Base-by-base conservation (phyloP, 1,140 invertebrate genomes). In the Philopotamus ludificatus region DNA sequence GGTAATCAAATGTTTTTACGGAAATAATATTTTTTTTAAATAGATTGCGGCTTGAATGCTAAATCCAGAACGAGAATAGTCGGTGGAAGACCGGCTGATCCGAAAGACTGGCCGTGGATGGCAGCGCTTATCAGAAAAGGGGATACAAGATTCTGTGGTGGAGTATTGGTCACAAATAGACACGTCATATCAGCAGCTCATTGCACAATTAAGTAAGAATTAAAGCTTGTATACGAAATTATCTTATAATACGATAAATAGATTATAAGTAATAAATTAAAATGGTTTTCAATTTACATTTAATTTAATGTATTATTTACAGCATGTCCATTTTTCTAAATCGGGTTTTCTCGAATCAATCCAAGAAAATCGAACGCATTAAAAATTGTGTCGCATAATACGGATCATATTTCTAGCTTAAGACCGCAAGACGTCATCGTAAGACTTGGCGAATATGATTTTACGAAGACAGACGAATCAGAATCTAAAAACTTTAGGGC, bases 71-170 rank as follows among this genome's bases (percentile, higher is more conserved):
- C 77, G 4, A 77, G 83, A 53, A 80, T 89, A 20, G 79, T 84
- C 1, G 87, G 88, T 3, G 86, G 88, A 0, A 72, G 79, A 47
- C 84, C 84, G 0, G 85, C 88, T 0, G 84, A 85, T 71, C 83
- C 85, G 0, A 83, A 85, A 55, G 87, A 89, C 70, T 93, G 89
- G 89, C 91, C 90, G 0, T 93, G 91, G 91, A 89, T 93, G 84
- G 90, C 83, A 0, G 88, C 88, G 1, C 71, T 91, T 21, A 80
- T 89, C 1, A 80, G 83, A 0, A 72, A 80, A 1, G 25, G 26
- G 18, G 39, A 39, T 71, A 67, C 76, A 71, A 87, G 83, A 62
- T 91, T 85, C 77, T 93, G 91, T 71, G 91, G 91, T 0, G 92
- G 89, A 1, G 86, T 84, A 0, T 79, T 94, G 1, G 88, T 94